Percentiles rank a stretch among this genome's conserved stretches.
phyloP scores from a whole-genome alignment of 2,888 invertebrate genomes.

The Silvanus unidentatus region DNA sequence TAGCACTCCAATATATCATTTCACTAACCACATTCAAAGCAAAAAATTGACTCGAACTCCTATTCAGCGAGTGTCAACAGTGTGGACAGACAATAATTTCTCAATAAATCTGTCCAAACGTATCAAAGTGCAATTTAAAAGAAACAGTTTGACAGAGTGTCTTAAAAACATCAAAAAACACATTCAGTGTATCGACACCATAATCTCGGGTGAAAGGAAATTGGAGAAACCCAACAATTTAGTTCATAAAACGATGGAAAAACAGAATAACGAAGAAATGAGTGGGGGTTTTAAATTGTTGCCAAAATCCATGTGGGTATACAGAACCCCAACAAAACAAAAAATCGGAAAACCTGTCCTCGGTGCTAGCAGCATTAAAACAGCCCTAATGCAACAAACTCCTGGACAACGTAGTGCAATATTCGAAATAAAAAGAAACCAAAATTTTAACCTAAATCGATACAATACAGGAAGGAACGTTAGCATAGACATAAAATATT shows the following conservation, averaged over 20 bases:
- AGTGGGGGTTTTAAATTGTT: too few relatives aligned
- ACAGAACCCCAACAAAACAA: slow-evolving; percentile 23
- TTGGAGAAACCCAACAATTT: neutral
- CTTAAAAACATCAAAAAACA: too few relatives aligned
- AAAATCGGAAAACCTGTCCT: slow-evolving; percentile 13
- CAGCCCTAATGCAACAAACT: slow-evolving; percentile 18
- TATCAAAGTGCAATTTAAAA: too few relatives aligned
- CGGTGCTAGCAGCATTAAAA: slow-evolving; percentile 18
- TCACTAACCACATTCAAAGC: too few relatives aligned
- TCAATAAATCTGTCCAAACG: too few relatives aligned
- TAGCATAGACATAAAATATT: neutral
- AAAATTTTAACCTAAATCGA: slow-evolving; percentile 6
- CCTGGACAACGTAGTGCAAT: slow-evolving; percentile 16
- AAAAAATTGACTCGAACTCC: too few relatives aligned
- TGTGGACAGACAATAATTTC: too few relatives aligned
- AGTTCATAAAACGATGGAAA: neutral
- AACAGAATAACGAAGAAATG: too few relatives aligned
- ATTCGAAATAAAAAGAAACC: slow-evolving; percentile 20
- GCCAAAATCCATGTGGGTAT: slow-evolving; percentile 22
- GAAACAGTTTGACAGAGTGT: too few relatives aligned
- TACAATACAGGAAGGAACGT: neutral
- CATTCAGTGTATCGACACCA: neutral
- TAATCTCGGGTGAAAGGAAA: neutral
- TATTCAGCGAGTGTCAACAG: too few relatives aligned
- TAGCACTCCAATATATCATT: too few relatives aligned